Percentiles rank a stretch among this genome's conserved stretches.
These are phyloP conservation scores for Ophion obscuratus DNA, from an alignment of 2,888 invertebrate genomes.

Conservation along the genomic window DNA sequence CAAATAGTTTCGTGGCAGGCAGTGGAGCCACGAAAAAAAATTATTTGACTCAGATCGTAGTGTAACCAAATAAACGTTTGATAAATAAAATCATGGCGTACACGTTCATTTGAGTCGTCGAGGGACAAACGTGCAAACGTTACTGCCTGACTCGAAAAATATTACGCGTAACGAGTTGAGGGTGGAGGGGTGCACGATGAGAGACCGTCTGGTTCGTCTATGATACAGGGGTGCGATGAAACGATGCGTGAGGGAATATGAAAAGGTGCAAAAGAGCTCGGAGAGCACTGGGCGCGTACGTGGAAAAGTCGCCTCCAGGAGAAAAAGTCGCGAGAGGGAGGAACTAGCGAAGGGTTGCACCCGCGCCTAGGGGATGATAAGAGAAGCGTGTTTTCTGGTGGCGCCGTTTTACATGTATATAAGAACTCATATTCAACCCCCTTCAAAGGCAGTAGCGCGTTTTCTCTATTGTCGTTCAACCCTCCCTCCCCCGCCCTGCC, in stretches of 20 bases:
- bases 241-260: conserved; percentile 48
- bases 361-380: conserved; percentile 11
- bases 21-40: no score
- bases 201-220: conserved; percentile 23
- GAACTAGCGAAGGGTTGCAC: conserved; percentile 8
- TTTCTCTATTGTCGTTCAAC: conserved; percentile 49
- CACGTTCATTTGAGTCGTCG: neutral
- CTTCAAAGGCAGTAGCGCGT: conserved; percentile 58
- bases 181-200: neutral
- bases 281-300: conserved; percentile 8
- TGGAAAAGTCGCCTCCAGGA: neutral
- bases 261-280: conserved; percentile 31
- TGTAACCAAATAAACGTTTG: neutral
- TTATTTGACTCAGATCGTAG: no score
- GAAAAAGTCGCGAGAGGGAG: neutral
- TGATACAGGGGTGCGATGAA: conserved; percentile 20
- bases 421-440: conserved; percentile 48
- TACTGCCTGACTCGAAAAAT: neutral
- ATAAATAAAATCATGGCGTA: neutral
- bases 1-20: no score
- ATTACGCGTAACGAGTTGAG: neutral
- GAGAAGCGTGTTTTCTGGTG: conserved; percentile 25
- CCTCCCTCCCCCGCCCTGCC: conserved; percentile 1
- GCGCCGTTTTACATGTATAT: conserved; percentile 23
- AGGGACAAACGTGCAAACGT: no score